phyloP scores from a whole-genome alignment of 1,140 invertebrate species.

The Thaumatotibia leucotreta region DNA sequence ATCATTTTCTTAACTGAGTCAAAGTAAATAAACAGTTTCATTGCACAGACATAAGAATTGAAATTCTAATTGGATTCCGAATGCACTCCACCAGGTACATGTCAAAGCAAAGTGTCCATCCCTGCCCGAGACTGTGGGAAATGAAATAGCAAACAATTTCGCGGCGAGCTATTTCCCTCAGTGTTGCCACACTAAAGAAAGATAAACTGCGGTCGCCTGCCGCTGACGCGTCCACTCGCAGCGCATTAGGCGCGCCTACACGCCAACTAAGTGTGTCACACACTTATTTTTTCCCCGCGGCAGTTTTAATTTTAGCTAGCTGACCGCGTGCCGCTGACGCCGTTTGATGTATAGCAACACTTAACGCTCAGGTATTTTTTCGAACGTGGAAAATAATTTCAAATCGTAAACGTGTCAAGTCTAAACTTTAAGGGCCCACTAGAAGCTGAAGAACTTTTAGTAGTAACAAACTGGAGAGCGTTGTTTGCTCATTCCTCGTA shows the following conservation, averaged over 20 bases:
- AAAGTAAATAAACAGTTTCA: background rate
- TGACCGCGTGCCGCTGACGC: slow-evolving; percentile 52
- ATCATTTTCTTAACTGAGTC: background rate
- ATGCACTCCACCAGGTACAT: background rate
- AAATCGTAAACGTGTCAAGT: slow-evolving; percentile 5
- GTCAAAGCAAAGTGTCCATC: background rate
- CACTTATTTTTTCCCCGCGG: slow-evolving; percentile 58
- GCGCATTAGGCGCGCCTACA: slow-evolving; percentile 59
- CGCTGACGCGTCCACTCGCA: slow-evolving; percentile 63
- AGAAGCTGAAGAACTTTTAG: slow-evolving; percentile 30
- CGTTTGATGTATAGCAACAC: slow-evolving; percentile 57
- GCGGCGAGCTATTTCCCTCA: slow-evolving; percentile 48
- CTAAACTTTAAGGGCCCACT: slow-evolving; percentile 12
- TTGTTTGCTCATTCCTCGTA: slow-evolving; percentile 50
- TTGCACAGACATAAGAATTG: background rate
- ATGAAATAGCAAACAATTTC: slow-evolving; percentile 62
- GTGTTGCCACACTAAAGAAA: slow-evolving; percentile 60
- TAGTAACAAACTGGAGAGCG: slow-evolving; percentile 35
- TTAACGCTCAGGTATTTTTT: slow-evolving; percentile 40
- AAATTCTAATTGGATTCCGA: background rate
- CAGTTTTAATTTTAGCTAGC: slow-evolving; percentile 64
- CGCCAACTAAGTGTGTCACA: slow-evolving; percentile 60
- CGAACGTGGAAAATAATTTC: slow-evolving; percentile 12
- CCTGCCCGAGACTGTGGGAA: slow-evolving; percentile 33
- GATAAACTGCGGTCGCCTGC: slow-evolving; percentile 66